A percentile compares a stretch with the other conserved stretches of the same genome.
These are phyloP conservation scores for Istiophorus platypterus DNA, from an alignment of 2,113 vertebrate species.

Conservation along the genomic window DNA sequence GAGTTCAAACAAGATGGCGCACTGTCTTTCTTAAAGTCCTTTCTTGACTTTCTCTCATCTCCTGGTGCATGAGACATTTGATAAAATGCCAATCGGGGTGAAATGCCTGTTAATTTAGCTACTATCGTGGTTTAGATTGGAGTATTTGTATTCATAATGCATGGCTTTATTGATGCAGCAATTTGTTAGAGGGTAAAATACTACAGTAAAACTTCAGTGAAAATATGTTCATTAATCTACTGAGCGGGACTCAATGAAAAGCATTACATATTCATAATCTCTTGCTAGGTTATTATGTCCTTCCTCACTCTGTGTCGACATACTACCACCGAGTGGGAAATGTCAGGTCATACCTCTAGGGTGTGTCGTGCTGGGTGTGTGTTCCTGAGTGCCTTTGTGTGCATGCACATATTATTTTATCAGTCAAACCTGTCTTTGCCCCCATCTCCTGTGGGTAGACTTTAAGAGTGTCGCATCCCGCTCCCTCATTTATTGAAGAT, in stretches of 20 bases:
- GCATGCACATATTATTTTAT: constrained; percentile 74
- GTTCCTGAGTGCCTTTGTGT: constrained; percentile 42
- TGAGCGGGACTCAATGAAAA: constrained; percentile 72
- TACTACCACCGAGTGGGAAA: constrained; percentile 69
- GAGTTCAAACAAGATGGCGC: constrained; percentile 47
- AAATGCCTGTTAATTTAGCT: constrained; percentile 79
- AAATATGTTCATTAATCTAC: constrained; percentile 81
- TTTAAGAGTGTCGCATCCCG: constrained; percentile 59
- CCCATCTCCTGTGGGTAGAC: constrained; percentile 64
- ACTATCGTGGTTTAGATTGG: constrained; percentile 74
- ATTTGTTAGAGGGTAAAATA: constrained; percentile 82
- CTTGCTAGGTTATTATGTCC: constrained; percentile 66
- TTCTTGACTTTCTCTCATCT: constrained; percentile 70
- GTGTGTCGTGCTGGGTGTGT: constrained; percentile 53
- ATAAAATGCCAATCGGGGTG: constrained; percentile 77
- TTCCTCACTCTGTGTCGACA: constrained; percentile 54
- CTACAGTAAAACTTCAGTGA: constrained; percentile 75
- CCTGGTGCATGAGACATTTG: constrained; percentile 63
- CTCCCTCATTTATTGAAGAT: constrained; percentile 69
- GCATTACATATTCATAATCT: constrained; percentile 78
- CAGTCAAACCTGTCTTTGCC: constrained; percentile 67
- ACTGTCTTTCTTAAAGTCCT: constrained; percentile 62
- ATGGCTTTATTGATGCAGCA: constrained; percentile 76
- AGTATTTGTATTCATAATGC: constrained; percentile 80
- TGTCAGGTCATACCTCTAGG: constrained; percentile 71